Percentiles rank a stretch among this genome's conserved stretches.
Evolutionary conservation across 2,888 invertebrate species (phyloP).

Genomic region (Scaptomyza tumidula): DNA sequence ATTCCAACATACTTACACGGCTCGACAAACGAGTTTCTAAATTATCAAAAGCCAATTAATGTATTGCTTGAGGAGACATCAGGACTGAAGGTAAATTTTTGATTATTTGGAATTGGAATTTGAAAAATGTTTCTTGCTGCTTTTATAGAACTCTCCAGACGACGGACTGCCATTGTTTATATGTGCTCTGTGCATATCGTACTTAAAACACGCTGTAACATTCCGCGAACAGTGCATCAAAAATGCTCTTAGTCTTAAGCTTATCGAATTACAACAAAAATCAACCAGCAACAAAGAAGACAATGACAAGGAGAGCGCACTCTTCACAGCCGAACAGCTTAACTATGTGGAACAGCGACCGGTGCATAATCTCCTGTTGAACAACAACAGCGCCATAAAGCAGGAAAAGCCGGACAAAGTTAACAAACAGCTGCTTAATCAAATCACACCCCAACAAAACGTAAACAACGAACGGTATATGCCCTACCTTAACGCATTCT

Average conservation of each 20-base stretch:
- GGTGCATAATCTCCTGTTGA: slow-evolving; percentile 76
- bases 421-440: slow-evolving; percentile 70
- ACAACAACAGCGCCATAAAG: slow-evolving; percentile 53
- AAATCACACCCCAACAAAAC: slow-evolving; percentile 29
- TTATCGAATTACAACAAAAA: slow-evolving; percentile 61
- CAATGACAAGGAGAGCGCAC: slow-evolving; percentile 48
- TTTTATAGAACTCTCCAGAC: slow-evolving; percentile 71
- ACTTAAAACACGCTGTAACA: slow-evolving; percentile 83
- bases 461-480: slow-evolving; percentile 53
- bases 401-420: slow-evolving; percentile 72
- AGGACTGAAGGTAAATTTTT: slow-evolving; percentile 78
- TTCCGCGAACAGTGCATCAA: slow-evolving; percentile 83
- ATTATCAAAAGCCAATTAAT: slow-evolving; percentile 83
- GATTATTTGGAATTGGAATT: no score
- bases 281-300: slow-evolving; percentile 26
- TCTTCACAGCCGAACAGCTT: slow-evolving; percentile 77
- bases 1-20: slow-evolving; percentile 84
- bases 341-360: slow-evolving; percentile 75
- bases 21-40: slow-evolving; percentile 81
- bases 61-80: slow-evolving; percentile 82
- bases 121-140: not conserved
- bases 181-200: slow-evolving; percentile 84
- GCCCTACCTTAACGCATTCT: slow-evolving; percentile 78
- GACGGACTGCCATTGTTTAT: slow-evolving; percentile 83
- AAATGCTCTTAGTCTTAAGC: slow-evolving; percentile 79